Percentiles rank a stretch among this genome's conserved stretches.
Conservation (phyloP, 1,140 invertebrate genomes). For the Psix sp. region DNA sequence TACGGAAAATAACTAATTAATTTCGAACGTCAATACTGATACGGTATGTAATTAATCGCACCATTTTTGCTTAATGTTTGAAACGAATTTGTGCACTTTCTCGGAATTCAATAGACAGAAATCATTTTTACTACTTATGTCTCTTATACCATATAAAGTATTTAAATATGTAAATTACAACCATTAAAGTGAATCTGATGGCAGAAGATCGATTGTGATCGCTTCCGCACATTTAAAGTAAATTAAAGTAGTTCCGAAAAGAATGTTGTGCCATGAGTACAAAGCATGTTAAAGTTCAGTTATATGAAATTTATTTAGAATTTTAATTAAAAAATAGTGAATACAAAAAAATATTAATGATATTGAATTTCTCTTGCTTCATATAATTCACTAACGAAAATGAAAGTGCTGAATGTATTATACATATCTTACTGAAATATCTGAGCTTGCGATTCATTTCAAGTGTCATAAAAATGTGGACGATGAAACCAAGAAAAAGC, state of each 20-base stretch:
- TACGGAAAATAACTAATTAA: no score
- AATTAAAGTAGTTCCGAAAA: slow-evolving; percentile 53
- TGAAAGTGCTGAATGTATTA: no score
- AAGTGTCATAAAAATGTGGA: slow-evolving; percentile 8
- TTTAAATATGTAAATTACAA: slow-evolving; percentile 32
- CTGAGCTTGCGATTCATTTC: slow-evolving; percentile 3
- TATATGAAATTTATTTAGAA: no score
- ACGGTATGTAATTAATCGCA: no score
- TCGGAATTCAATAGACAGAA: slow-evolving; percentile 5
- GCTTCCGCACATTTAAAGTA: slow-evolving; percentile 42
- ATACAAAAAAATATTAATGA: slow-evolving; percentile 12
- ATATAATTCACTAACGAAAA: slow-evolving; percentile 15
- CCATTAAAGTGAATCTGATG: slow-evolving; percentile 33
- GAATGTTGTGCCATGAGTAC: no score
- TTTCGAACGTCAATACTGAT: no score
- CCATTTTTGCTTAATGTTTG: no score
- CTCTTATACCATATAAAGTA: slow-evolving; percentile 13
- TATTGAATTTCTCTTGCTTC: slow-evolving; percentile 46
- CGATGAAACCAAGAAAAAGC: slow-evolving; percentile 16
- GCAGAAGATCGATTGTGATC: slow-evolving; percentile 47
- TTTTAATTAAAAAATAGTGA: no score
- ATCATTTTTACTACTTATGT: slow-evolving; percentile 10
- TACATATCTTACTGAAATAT: slow-evolving; percentile 5
- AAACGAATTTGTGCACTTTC: not conserved
- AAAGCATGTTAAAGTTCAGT: no score